phyloP scores from a whole-genome alignment of 2,797 vertebrate species.

The Poeciliopsis infans region DNA sequence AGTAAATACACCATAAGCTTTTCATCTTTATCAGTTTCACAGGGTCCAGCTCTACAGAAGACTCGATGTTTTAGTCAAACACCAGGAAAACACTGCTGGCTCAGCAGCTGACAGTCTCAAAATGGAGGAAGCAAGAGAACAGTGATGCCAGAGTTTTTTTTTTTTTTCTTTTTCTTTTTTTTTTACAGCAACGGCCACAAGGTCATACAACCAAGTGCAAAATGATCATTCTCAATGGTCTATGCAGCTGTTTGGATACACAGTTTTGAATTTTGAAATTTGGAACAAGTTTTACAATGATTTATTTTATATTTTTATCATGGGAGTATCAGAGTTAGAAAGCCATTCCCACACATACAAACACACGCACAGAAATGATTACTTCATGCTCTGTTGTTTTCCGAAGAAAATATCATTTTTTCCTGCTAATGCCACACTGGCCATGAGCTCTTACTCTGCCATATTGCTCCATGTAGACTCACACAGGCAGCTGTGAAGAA shows the following conservation, averaged over 20 bases:
- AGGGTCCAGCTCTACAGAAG: conserved; percentile 23
- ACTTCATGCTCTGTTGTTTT: conserved; percentile 7
- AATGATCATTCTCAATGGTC: conserved; percentile 11
- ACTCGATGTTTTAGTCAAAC: conserved; percentile 15
- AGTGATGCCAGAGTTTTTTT: conserved; percentile 9
- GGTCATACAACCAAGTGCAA: conserved; percentile 45
- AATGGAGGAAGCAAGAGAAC: conserved; percentile 48
- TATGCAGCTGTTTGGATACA: not conserved
- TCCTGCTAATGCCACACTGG: conserved; percentile 23
- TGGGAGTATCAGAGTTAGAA: conserved; percentile 1
- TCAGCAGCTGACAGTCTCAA: conserved; percentile 51
- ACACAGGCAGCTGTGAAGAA: conserved; percentile 5
- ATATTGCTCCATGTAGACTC: conserved; percentile 14
- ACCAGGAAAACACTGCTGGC: conserved; percentile 31
- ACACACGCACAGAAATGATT: not conserved
- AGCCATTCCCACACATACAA: not conserved
- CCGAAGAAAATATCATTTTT: conserved; percentile 3
- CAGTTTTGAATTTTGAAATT: not conserved
- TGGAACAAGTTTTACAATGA: not conserved
- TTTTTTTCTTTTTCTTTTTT: not conserved
- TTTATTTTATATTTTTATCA: conserved; percentile 6
- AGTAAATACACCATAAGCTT: conserved; percentile 23
- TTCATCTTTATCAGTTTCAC: conserved; percentile 41
- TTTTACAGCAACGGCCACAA: conserved; percentile 27
- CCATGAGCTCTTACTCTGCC: conserved; percentile 17